These are phyloP conservation scores for Parasteatoda tepidariorum DNA, from an alignment of 1,140 invertebrate genomes.

Conservation along the genomic window DNA sequence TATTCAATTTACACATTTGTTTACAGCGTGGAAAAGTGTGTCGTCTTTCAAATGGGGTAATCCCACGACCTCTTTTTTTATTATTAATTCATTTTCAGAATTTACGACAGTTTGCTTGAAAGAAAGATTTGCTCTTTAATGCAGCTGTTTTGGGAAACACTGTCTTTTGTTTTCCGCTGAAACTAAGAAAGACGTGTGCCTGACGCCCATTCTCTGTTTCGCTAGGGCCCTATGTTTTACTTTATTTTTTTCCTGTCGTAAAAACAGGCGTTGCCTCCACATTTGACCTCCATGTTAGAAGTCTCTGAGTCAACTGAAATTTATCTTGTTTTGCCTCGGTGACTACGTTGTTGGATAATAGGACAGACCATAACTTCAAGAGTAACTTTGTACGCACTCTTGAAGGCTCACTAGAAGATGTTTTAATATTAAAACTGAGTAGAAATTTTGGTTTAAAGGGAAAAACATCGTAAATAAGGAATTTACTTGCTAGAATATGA, in stretches of 20 bases:
- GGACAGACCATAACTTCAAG: too few species aligned
- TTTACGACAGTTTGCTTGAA: constrained; percentile 2
- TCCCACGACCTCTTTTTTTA: background rate
- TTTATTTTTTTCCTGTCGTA: constrained; percentile 44
- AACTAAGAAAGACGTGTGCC: background rate
- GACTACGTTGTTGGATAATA: background rate
- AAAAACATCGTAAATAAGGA: too few species aligned
- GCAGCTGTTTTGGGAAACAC: constrained; percentile 19
- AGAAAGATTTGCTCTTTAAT: background rate
- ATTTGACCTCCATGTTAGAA: constrained; percentile 38
- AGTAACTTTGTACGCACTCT: too few species aligned
- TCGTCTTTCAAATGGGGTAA: background rate
- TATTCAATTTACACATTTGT: background rate
- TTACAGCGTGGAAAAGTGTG: background rate
- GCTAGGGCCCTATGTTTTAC: background rate
- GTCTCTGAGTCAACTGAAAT: background rate
- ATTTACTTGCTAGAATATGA: too few species aligned
- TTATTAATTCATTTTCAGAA: too few species aligned
- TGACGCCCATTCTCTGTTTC: constrained; percentile 31
- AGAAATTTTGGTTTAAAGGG: too few species aligned
- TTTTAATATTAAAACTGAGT: too few species aligned
- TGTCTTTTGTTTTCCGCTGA: constrained; percentile 23
- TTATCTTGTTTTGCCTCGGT: background rate
- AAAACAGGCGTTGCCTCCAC: constrained; percentile 50
- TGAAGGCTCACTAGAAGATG: too few species aligned